Evolutionary conservation across 2,888 invertebrate genomes (phyloP).

Genomic region (Pegoplata infirma): DNA sequence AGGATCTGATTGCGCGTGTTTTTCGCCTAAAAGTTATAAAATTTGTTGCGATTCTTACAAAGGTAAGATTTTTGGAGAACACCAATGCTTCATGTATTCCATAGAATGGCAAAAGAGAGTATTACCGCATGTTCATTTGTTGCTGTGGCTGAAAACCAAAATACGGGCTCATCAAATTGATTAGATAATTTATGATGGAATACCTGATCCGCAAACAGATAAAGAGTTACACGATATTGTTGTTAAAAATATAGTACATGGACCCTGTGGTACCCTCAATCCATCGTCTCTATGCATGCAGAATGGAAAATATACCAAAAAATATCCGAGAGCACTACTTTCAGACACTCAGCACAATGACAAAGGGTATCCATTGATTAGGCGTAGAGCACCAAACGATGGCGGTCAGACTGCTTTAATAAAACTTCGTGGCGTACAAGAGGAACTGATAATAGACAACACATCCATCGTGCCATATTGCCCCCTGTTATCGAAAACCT

Average conservation of each 20-base stretch:
- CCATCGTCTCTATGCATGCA: neutral
- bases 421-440: neutral
- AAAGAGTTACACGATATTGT: neutral
- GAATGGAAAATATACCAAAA: constrained; percentile 16
- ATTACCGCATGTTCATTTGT: too few relatives aligned
- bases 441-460: constrained; percentile 1
- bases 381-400: neutral
- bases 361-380: neutral
- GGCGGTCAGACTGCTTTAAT: too few relatives aligned
- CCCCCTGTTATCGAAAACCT: constrained; percentile 1
- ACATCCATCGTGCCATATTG: constrained; percentile 24
- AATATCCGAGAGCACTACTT: neutral
- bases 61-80: too few relatives aligned
- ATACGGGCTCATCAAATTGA: too few relatives aligned
- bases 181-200: too few relatives aligned
- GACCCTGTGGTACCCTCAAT: neutral
- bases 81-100: too few relatives aligned
- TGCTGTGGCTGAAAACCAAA: too few relatives aligned
- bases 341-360: neutral
- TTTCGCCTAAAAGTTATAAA: too few relatives aligned
- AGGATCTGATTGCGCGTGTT: too few relatives aligned
- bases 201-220: too few relatives aligned
- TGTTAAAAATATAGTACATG: constrained; percentile 1
- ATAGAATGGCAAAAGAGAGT: too few relatives aligned
- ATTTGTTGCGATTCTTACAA: too few relatives aligned